Evolutionary conservation across 2,888 invertebrate genomes (phyloP).

Genomic region (Drosophila austrosaltans): DNA sequence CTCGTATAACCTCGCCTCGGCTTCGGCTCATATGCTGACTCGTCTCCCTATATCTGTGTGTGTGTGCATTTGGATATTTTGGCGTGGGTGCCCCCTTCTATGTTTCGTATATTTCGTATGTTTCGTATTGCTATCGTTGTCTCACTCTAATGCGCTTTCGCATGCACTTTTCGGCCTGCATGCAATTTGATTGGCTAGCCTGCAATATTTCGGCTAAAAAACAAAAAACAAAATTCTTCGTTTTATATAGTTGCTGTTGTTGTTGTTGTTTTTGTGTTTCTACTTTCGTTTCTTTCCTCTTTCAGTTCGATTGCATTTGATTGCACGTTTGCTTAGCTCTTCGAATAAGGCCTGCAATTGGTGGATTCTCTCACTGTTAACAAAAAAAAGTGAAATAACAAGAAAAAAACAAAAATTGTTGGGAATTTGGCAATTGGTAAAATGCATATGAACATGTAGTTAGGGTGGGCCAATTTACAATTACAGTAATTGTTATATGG

Average conservation of each 20-base stretch:
- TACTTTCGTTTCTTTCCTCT: constrained; percentile 24
- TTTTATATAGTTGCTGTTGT: not conserved
- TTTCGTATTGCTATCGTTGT: constrained; percentile 59
- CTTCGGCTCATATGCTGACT: constrained; percentile 47
- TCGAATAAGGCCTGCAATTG: constrained; percentile 63
- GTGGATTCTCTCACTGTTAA: constrained; percentile 52
- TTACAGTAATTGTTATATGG: constrained; percentile 55
- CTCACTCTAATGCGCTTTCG: constrained; percentile 78
- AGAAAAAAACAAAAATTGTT: constrained; percentile 40
- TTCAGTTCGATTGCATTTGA: constrained; percentile 75
- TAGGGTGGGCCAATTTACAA: constrained; percentile 38
- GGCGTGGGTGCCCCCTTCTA: constrained; percentile 61
- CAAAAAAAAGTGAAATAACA: constrained; percentile 30
- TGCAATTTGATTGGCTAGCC: constrained; percentile 76
- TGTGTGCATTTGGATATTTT: constrained; percentile 18
- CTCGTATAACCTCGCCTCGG: constrained; percentile 55
- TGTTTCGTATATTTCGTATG: constrained; percentile 47
- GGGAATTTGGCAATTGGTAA: constrained; percentile 53
- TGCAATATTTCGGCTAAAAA: constrained; percentile 67
- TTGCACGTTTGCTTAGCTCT: constrained; percentile 71
- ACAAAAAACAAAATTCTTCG: constrained; percentile 45
- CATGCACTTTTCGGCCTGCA: constrained; percentile 74
- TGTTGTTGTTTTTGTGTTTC: not conserved
- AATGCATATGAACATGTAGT: not conserved
- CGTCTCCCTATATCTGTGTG: constrained; percentile 34